Percentiles rank a stretch among this genome's conserved stretches.
These are phyloP conservation scores for Sebastes elongatus DNA, from an alignment of 2,797 vertebrate genomes.

Conservation along the genomic window DNA sequence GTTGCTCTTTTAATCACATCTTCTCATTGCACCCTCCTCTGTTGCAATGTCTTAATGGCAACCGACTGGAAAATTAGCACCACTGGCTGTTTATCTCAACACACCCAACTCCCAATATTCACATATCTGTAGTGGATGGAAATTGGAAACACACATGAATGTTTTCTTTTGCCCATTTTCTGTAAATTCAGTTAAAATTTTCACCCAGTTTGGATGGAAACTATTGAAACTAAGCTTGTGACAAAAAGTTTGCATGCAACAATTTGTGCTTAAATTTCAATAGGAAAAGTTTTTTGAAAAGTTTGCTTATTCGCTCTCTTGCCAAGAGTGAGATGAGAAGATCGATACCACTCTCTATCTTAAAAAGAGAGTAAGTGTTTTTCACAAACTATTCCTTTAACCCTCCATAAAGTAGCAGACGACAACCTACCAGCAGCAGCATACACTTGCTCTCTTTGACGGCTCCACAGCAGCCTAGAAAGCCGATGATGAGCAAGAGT, in stretches of 20 bases:
- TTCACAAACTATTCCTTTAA: background rate
- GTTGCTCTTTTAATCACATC: background rate
- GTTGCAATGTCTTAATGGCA: background rate
- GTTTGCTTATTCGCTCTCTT: background rate
- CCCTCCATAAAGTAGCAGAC: background rate
- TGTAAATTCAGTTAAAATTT: background rate
- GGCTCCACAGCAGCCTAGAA: slow-evolving; percentile 87
- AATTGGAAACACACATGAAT: background rate
- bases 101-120: background rate
- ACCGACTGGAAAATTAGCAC: background rate
- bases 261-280: background rate
- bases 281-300: background rate
- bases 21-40: background rate
- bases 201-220: background rate
- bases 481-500: slow-evolving; percentile 83
- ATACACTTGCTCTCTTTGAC: slow-evolving; percentile 82
- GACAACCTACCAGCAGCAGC: slow-evolving; percentile 81
- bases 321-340: background rate
- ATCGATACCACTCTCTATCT: background rate
- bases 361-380: background rate
- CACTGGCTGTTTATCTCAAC: background rate
- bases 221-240: background rate
- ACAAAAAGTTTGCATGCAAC: background rate
- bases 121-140: background rate
- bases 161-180: background rate